Percentiles rank a stretch among this genome's conserved stretches.
Conservation (phyloP, 2,113 vertebrate species). For the Platysternon megacephalum region DNA sequence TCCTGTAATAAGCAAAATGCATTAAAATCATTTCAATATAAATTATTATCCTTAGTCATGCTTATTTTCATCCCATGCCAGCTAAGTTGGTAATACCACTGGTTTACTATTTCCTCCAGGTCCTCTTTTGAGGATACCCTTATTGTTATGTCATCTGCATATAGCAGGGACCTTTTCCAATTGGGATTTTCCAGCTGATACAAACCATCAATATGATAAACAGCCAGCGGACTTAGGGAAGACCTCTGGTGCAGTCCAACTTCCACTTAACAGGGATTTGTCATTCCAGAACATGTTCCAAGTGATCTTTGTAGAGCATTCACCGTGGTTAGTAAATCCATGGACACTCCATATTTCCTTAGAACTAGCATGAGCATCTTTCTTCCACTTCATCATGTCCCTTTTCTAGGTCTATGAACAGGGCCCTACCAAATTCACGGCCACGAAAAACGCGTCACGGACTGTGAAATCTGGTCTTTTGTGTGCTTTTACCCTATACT, state of each 20-base stretch:
- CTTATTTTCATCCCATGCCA: neutral
- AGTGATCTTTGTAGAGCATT: neutral
- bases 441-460: too few relatives aligned
- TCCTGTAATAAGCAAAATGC: neutral
- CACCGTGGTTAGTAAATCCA: neutral
- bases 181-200: too few relatives aligned
- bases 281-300: neutral
- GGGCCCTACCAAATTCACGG: too few relatives aligned
- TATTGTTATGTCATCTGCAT: neutral
- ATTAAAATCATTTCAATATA: neutral
- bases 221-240: too few relatives aligned
- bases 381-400: neutral
- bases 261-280: neutral
- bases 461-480: too few relatives aligned
- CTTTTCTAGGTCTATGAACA: neutral
- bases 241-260: neutral
- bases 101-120: neutral
- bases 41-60: neutral
- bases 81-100: neutral
- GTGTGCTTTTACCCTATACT: too few relatives aligned
- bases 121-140: neutral
- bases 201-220: too few relatives aligned
- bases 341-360: neutral
- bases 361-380: neutral
- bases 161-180: too few relatives aligned